A percentile compares a stretch with the other conserved stretches of the same genome.
These are phyloP conservation scores for Ashinkailepas kermadecensis DNA, from an alignment of 2,888 invertebrate species.

Conservation along the genomic window DNA sequence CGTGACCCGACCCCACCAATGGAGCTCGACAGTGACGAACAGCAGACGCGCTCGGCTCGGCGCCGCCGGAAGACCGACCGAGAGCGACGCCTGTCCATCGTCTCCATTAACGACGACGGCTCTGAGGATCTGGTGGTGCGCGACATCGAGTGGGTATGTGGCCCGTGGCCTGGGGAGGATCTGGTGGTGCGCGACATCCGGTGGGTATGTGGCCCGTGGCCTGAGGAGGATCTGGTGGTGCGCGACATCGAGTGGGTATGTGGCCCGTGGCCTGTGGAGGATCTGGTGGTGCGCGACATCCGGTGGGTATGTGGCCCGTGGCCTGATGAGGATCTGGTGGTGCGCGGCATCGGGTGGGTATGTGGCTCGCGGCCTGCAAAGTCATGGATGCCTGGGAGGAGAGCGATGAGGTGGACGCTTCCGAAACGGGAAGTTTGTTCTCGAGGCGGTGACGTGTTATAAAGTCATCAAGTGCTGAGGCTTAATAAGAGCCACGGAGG, in stretches of 20 bases:
- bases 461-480: too few relatives aligned
- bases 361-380: too few relatives aligned
- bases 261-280: not conserved
- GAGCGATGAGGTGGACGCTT: too few relatives aligned
- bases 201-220: not conserved
- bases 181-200: not conserved
- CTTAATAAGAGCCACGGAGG: too few relatives aligned
- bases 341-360: too few relatives aligned
- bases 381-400: too few relatives aligned
- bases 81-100: constrained; percentile 10
- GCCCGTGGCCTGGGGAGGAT: not conserved
- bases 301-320: too few relatives aligned
- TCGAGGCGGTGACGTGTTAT: too few relatives aligned
- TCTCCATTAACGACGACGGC: constrained; percentile 15
- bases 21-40: not conserved
- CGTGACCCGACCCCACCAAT: too few relatives aligned
- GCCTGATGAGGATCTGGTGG: too few relatives aligned
- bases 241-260: not conserved
- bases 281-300: too few relatives aligned
- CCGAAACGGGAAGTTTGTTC: too few relatives aligned
- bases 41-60: not conserved
- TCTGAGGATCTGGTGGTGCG: constrained; percentile 8
- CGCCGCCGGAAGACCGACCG: constrained; percentile 9
- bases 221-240: constrained; percentile 2
- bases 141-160: constrained; percentile 6